Conservation (phyloP, 30 jellyfish, hydroid and myxozoan species). For the Rhopilema esculentum region DNA sequence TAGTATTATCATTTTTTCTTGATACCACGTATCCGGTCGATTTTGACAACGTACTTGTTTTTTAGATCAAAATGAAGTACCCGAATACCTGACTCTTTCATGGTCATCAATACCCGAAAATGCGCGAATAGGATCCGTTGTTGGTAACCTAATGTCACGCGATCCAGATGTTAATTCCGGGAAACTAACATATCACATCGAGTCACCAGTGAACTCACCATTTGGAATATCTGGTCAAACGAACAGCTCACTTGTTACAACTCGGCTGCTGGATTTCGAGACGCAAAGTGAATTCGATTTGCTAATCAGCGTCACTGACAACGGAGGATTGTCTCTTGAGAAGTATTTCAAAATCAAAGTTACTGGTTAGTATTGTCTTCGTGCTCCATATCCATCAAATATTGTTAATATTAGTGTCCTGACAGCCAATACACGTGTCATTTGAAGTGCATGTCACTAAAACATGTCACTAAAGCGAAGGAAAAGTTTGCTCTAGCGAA, state of each 20-base stretch:
- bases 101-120: conserved; percentile 41
- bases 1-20: too few species aligned
- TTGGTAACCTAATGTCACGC: conserved; percentile 61
- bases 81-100: conserved; percentile 50
- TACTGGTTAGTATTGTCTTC: conserved; percentile 36
- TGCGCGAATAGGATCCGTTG: conserved; percentile 44
- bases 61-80: conserved; percentile 75
- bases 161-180: conserved; percentile 65
- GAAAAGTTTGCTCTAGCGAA: too few species aligned
- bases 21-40: too few species aligned
- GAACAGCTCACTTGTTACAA: conserved; percentile 15
- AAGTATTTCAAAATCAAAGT: conserved; percentile 50
- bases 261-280: conserved; percentile 75
- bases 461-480: too few species aligned
- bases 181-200: conserved; percentile 26
- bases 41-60: not conserved
- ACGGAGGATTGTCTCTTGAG: conserved; percentile 72
- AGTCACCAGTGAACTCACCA: conserved; percentile 51
- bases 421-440: too few species aligned
- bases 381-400: not conserved
- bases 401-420: too few species aligned
- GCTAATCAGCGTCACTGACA: conserved; percentile 75
- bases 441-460: too few species aligned
- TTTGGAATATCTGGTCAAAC: conserved; percentile 67
- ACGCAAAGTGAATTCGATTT: conserved; percentile 33